Percentiles rank a stretch among this genome's conserved stretches.
Conservation (phyloP, 92 coral and sea anemone genomes). For the Actinostola sp. region DNA sequence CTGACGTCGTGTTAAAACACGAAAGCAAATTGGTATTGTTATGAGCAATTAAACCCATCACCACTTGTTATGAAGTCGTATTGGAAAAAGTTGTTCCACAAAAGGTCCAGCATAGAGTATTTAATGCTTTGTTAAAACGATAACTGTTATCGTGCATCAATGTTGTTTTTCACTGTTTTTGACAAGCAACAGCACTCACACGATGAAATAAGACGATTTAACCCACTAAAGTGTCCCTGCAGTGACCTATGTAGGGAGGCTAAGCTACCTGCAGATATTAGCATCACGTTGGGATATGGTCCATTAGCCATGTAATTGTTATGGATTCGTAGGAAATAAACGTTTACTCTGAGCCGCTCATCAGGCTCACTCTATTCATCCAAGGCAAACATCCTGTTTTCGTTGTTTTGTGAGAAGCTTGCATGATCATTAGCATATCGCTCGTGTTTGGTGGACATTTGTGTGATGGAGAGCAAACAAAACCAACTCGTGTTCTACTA, state of each 20-base stretch:
- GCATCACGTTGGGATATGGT: conserved; percentile 2
- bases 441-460: conserved; percentile 12
- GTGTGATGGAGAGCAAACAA: conserved; percentile 26
- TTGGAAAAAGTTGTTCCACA: conserved; percentile 8
- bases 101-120: neutral
- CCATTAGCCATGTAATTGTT: conserved; percentile 22
- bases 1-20: conserved; percentile 75
- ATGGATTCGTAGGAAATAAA: neutral
- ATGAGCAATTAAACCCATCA: conserved; percentile 69
- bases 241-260: conserved; percentile 3
- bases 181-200: conserved; percentile 40
- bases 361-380: conserved; percentile 2
- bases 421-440: conserved; percentile 36
- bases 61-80: conserved; percentile 30
- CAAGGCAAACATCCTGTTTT: conserved; percentile 3
- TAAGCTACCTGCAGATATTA: conserved; percentile 23
- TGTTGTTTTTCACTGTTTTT: conserved; percentile 24
- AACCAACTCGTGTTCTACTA: conserved; percentile 11
- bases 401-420: conserved; percentile 5
- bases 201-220: conserved; percentile 43
- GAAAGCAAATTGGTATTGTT: conserved; percentile 87
- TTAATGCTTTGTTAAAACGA: neutral
- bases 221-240: conserved; percentile 28
- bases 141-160: conserved; percentile 19
- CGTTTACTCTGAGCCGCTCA: too few relatives aligned